Evolutionary conservation across 2,113 vertebrate species (phyloP).

Genomic region (Anhinga rufa): DNA sequence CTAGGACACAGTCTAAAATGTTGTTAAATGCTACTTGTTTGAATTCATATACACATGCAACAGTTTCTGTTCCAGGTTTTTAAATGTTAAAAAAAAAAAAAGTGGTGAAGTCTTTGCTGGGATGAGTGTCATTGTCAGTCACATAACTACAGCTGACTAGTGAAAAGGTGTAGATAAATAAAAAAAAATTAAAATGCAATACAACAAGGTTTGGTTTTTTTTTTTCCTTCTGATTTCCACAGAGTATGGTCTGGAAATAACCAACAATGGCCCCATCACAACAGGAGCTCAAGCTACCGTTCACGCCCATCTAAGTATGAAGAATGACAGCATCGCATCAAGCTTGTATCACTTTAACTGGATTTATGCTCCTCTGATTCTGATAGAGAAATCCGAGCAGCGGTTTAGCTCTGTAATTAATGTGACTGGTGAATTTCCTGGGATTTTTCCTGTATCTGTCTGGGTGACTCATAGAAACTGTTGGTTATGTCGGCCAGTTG

Average conservation of each 20-base stretch:
- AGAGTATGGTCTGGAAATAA: constrained; percentile 55
- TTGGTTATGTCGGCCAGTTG: constrained; percentile 59
- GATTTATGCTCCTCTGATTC: constrained; percentile 68
- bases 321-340: not conserved
- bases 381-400: constrained; percentile 51
- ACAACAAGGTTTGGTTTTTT: not conserved
- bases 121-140: not conserved
- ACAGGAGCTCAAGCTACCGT: constrained; percentile 62
- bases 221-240: not conserved
- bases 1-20: not conserved
- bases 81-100: not conserved
- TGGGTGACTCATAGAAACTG: constrained; percentile 68
- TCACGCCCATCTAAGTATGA: constrained; percentile 37
- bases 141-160: not conserved
- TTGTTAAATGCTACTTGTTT: not conserved
- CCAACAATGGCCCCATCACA: constrained; percentile 65
- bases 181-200: not conserved
- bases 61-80: not conserved
- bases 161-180: not conserved
- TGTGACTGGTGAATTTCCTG: constrained; percentile 18
- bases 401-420: constrained; percentile 10
- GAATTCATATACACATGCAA: not conserved
- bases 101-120: not conserved
- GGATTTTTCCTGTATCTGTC: constrained; percentile 62
- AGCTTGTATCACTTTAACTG: constrained; percentile 67